Evolutionary conservation across 92 coral and sea anemone species (phyloP), one percentile per base, ranked within the genome.

Genomic region (Palythoa caribaeorum): DNA sequence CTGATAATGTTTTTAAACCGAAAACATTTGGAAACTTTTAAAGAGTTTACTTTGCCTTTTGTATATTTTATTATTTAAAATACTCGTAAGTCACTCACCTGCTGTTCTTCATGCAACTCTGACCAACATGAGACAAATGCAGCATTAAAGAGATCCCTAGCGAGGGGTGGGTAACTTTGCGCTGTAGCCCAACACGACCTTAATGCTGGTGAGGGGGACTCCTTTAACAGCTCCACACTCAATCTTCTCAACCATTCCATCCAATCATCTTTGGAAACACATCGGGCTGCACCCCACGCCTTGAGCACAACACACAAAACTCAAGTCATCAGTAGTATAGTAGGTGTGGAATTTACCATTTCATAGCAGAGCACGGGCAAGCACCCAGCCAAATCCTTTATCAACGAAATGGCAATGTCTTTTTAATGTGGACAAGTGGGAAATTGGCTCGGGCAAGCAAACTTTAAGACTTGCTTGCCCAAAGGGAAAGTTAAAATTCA

Each of bases 111-210:
- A 60, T 95, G 99, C 16, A 97, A 95, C 76, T 97, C 99, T 63
- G 98, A 97, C 99, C 99, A 97, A 89, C 99, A 95, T 2, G 99
- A 97, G 8, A 97, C 99, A 88, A 97, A 97, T 39, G 99, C 98
- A 0, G 98, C 99, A 87, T 97, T 97, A 76, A 97, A 96, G 52
- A 97, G 96, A 68, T 97, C 99, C 87, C 99, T 95, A 47, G 99
- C 99, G 15, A 97, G 95, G 73, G 99, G 99, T 40, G 99, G 99
- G 92, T 97, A 96, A n/a, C 97, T 85, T 86, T 97, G 99, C 60
- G 99, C 97, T 16, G 98, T 94, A 16, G 99, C 94, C 97, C 97
- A 95, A 77, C 99, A 94, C 6, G 99, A 95, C 77, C 99, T 91
- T 69, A 97, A 71, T 5, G 99, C 96, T 15, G 99, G 99, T 0